Conservation (phyloP, 2,888 invertebrate genomes). For the Frankliniella fusca region DNA sequence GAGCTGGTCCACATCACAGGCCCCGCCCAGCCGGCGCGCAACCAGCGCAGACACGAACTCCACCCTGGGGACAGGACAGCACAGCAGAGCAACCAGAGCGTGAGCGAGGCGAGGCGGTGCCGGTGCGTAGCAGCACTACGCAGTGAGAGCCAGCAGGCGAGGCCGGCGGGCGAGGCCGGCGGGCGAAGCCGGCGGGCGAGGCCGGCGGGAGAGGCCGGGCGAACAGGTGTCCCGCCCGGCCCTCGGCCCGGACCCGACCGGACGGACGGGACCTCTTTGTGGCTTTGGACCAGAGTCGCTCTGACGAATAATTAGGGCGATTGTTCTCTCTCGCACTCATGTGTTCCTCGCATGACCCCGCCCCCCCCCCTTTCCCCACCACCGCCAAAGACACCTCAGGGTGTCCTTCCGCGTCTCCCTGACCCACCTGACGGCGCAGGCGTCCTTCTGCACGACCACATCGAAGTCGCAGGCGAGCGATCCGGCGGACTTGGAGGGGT, state of each 20-base stretch:
- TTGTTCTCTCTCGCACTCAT: no score
- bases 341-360: no score
- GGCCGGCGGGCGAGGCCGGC: no score
- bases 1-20: slow-evolving; percentile 46
- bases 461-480: slow-evolving; percentile 45
- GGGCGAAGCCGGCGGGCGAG: neutral
- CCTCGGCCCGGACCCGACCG: no score
- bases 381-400: no score
- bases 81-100: slow-evolving; percentile 10
- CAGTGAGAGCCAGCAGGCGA: neutral
- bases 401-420: neutral
- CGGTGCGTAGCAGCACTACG: neutral
- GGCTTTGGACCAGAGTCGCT: no score
- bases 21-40: slow-evolving; percentile 43
- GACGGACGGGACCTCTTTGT: no score
- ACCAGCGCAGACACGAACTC: slow-evolving; percentile 43
- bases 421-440: slow-evolving; percentile 44
- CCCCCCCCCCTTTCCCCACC: no score
- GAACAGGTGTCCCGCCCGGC: no score
- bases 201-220: neutral
- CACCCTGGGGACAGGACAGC: slow-evolving; percentile 39
- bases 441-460: slow-evolving; percentile 41
- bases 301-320: no score
- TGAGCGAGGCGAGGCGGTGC: neutral
- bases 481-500: slow-evolving; percentile 42